Conservation (phyloP, 2,888 invertebrate genomes). For the Pristionchus mayeri region DNA sequence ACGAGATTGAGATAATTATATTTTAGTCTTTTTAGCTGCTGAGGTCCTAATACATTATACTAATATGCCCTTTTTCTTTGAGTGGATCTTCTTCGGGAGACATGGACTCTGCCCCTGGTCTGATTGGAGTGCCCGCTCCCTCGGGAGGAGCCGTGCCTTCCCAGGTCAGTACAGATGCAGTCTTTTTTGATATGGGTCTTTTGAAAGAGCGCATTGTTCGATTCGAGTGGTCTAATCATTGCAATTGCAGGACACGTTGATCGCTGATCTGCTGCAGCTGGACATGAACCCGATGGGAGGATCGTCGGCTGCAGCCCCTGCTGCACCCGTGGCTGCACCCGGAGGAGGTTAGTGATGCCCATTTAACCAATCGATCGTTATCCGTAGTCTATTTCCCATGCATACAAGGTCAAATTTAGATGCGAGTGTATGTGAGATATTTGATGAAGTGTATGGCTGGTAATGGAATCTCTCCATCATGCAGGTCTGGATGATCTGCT, state of each 20-base stretch:
- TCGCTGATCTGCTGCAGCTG: constrained; percentile 96
- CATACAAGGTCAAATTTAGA: too few relatives aligned
- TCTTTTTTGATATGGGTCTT: not conserved
- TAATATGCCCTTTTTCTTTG: not conserved
- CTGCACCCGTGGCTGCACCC: constrained; percentile 43
- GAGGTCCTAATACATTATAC: too few relatives aligned
- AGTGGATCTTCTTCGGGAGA: constrained; percentile 18
- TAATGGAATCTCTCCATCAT: not conserved
- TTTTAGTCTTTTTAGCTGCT: too few relatives aligned
- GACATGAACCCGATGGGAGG: constrained; percentile 82
- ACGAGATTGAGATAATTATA: too few relatives aligned
- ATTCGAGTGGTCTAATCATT: not conserved
- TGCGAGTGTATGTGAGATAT: too few relatives aligned
- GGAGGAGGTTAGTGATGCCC: constrained; percentile 51
- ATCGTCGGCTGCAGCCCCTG: constrained; percentile 62
- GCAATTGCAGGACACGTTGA: constrained; percentile 88
- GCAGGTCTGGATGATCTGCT: constrained; percentile 74
- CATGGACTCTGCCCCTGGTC: constrained; percentile 42
- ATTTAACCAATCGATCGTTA: too few relatives aligned
- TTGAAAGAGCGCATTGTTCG: not conserved
- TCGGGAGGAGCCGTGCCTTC: constrained; percentile 1
- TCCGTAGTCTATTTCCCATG: too few relatives aligned
- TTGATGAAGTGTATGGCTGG: too few relatives aligned
- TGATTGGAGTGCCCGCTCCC: constrained; percentile 81
- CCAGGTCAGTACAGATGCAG: not conserved